Base-by-base conservation (phyloP, 2,888 invertebrate species). In the Stenolophus ochropezus region DNA sequence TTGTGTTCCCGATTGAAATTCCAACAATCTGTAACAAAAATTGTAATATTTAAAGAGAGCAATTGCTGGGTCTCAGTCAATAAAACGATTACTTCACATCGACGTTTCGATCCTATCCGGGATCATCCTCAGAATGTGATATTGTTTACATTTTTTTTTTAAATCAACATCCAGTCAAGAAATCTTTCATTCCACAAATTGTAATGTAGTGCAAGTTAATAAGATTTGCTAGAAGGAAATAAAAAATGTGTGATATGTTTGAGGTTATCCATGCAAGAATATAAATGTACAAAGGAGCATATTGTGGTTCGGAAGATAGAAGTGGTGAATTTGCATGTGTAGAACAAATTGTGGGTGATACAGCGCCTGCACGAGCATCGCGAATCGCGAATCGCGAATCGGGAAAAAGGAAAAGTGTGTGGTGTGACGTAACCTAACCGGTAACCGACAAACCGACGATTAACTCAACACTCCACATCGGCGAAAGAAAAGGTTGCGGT, bases 391-490 rank as follows among this genome's bases (percentile, higher is more conserved):
- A n/a, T n/a, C n/a, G n/a, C n/a, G n/a, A n/a, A n/a, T n/a, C n/a
- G n/a, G n/a, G n/a, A 69, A 69, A 33, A 69, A 33, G 5, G 33
- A 69, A 69, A 49, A 73, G 49, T 73, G 49, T 23, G 49, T 3
- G 21, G 49, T 14, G 49, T 47, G 49, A 21, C 23, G 73, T 5
- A 73, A 73, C 20, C 1, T 25, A 33, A 16, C 20, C 16, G 16
- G 65, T 16, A 33, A 27, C 33, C 33, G 33, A 33, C 14, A 65
- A 65, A 33, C 65, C 27, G 33, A 23, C 25, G 75, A 75, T 75
- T 75, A 75, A 75, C 53, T 75, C 75, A 75, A 53, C 75, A 75
- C 75, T 53, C 25, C 11, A 5, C 47, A 71, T 71, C 71, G 16
- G n/a, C 14, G 27, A 20, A 53, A 75, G 53, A 53, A 75, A 73